Base-by-base conservation (phyloP, 2,113 vertebrate species). In the Boulengeromyrus knoepffleri region DNA sequence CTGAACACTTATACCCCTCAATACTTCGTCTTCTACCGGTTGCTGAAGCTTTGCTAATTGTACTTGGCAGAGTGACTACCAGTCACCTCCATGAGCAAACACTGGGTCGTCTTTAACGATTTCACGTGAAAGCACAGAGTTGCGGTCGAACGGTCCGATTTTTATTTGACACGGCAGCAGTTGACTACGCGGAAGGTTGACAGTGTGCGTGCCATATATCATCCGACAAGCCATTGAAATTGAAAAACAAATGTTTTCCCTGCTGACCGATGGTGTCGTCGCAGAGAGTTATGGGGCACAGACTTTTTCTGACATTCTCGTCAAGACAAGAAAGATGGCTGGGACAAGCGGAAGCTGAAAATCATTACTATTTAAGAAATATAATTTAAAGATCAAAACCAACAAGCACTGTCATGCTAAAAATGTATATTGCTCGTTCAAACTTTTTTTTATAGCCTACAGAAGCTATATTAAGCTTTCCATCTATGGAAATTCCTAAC, bases 171-270 rank as follows among this genome's bases (percentile, higher is more conserved):
- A 42, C 74, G 1, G 36, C 74, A 36, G 74, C 74, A 80, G 36
- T 42, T 42, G 74, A 80, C 74, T 80, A 85, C 15, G 45, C 1
- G 45, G 83, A 45, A 13, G 83, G 83, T 46, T 47, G 47, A n/a
- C 42, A 6, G 83, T 13, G 42, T 47, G 83, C 19, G 19, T 10
- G 1, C 39, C 45, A 42, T 47, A 47, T 46, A 85, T 46, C 83
- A 85, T 17, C 83, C 45, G 42, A n/a, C 42, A 85, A 85, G 83
- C 83, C 45, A 47, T 47, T 24, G 83, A 47, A 85, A 85, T 42
- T 46, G 83, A 47, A 85, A 85, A 85, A 47, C 83, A 85, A 85
- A 85, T 85, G 83, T 85, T 85, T 85, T 85, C 83, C 45, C 45
- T 47, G 45, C 45, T 85, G 45, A 85, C 45, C 39, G 83, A 85